These are phyloP conservation scores for Xiphophorus couchianus DNA, from an alignment of 2,113 vertebrate genomes.

Conservation along the genomic window DNA sequence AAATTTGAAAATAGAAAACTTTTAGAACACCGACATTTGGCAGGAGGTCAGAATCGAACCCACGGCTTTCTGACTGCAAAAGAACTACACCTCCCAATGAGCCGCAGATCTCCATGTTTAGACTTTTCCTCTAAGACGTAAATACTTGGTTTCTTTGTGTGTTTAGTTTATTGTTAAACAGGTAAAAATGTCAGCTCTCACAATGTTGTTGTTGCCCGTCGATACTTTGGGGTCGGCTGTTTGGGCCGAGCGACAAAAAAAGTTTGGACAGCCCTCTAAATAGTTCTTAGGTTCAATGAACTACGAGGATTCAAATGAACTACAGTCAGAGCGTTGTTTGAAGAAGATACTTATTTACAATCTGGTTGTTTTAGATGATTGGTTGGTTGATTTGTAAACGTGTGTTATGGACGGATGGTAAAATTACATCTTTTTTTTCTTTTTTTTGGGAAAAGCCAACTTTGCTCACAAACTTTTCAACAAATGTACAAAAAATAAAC, in stretches of 20 bases:
- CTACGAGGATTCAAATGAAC: no score
- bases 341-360: no score
- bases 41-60: not conserved
- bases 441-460: not conserved
- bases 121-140: not conserved
- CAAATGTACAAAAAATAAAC: constrained; percentile 20
- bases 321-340: no score
- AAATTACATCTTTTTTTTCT: not conserved
- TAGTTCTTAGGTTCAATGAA: not conserved
- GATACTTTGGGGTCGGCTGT: no score
- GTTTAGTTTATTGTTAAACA: not conserved
- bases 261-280: not conserved
- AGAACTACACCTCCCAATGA: not conserved
- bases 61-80: not conserved
- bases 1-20: not conserved
- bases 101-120: no score
- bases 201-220: not conserved
- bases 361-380: no score
- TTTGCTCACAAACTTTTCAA: not conserved
- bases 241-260: no score
- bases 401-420: not conserved
- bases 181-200: not conserved
- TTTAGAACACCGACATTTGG: not conserved
- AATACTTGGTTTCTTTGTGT: not conserved
- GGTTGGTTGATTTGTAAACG: not conserved